Evolutionary conservation across 2,888 invertebrate genomes (phyloP).

Genomic region (Parasteatoda lunata): DNA sequence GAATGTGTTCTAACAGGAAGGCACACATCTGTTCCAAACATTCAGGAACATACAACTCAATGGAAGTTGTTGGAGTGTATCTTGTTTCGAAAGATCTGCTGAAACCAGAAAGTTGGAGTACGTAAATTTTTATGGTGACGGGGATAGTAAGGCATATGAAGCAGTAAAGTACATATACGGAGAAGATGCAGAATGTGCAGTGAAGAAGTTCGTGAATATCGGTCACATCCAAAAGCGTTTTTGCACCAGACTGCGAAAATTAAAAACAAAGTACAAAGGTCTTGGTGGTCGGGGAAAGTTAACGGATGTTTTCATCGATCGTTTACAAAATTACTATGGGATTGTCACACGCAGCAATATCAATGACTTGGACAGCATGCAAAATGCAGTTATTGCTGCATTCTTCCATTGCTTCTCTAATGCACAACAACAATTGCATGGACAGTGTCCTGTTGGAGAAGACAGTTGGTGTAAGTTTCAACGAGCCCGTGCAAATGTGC

Average conservation of each 20-base stretch:
- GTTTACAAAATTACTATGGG: constrained; percentile 12
- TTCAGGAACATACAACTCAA: no score
- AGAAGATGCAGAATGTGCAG: no score
- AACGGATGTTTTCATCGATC: constrained; percentile 8
- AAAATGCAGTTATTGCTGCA: constrained; percentile 5
- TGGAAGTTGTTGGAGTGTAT: no score
- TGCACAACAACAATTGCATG: not conserved
- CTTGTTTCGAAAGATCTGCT: constrained; percentile 1
- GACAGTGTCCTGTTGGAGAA: no score
- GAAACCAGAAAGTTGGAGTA: not conserved
- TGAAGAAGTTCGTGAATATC: constrained; percentile 14
- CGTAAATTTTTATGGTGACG: constrained; percentile 7
- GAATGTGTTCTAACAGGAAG: no score
- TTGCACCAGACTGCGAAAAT: not conserved
- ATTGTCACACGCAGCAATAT: constrained; percentile 5
- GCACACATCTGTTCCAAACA: no score
- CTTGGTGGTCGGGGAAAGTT: constrained; percentile 4
- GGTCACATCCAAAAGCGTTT: constrained; percentile 22
- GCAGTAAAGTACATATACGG: not conserved
- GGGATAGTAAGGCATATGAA: constrained; percentile 4
- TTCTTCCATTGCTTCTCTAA: constrained; percentile 8
- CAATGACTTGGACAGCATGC: not conserved
- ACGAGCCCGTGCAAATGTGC: no score
- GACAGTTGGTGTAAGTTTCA: no score
- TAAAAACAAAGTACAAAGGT: no score